Evolutionary conservation across 2,113 vertebrate genomes (phyloP).

Genomic region (Ciconia boyciana): DNA sequence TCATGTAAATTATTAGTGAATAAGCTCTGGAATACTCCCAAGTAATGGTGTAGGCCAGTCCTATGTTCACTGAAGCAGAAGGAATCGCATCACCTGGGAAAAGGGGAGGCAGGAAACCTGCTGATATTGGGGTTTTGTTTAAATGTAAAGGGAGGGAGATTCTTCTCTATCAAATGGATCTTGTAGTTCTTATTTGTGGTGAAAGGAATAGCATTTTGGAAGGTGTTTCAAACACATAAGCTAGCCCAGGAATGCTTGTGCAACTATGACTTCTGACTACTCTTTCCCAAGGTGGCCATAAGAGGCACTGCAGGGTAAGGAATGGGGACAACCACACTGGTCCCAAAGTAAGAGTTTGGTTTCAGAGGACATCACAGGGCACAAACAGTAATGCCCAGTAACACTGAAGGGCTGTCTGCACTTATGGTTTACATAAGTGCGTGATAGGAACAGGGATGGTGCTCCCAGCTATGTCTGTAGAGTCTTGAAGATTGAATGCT

Average conservation of each 20-base stretch:
- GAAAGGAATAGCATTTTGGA: neutral
- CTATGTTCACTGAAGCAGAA: neutral
- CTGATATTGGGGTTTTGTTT: neutral
- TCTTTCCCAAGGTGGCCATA: neutral
- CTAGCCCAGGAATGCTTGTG: neutral
- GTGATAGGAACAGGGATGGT: neutral
- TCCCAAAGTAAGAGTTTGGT: neutral
- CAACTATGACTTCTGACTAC: neutral
- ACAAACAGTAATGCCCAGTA: neutral
- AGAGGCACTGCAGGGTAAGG: slow-evolving; percentile 55
- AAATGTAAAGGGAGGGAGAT: neutral
- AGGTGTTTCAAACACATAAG: neutral
- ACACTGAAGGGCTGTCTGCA: neutral
- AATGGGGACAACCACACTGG: neutral
- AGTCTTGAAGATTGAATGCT: neutral
- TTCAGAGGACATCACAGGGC: neutral
- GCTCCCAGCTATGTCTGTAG: neutral
- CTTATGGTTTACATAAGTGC: accelerated
- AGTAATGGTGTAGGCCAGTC: neutral
- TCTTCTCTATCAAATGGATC: neutral
- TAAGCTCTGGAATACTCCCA: neutral
- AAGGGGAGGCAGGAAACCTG: neutral
- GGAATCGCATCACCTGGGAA: neutral
- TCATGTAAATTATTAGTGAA: neutral
- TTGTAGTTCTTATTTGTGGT: neutral